Conservation (phyloP, 2,888 invertebrate genomes). For the Scaptomyza reducta region DNA sequence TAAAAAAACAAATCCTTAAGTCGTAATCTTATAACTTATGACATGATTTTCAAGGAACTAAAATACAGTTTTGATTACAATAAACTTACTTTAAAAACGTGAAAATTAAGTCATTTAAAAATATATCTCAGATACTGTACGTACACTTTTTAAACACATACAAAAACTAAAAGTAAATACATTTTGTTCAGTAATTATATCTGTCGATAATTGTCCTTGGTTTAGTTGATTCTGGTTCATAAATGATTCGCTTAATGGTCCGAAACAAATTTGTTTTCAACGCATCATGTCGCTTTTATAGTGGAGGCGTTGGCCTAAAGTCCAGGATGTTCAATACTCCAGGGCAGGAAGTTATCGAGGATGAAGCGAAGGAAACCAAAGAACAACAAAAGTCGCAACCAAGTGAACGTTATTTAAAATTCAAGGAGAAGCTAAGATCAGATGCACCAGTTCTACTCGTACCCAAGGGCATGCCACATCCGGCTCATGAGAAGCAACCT, state of each 20-base stretch:
- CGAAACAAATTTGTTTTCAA: neutral
- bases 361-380: neutral
- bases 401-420: conserved; percentile 87
- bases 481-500: conserved; percentile 91
- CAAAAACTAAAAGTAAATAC: too few species aligned
- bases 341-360: neutral
- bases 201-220: too few species aligned
- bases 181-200: too few species aligned
- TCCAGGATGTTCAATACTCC: accelerated
- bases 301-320: neutral
- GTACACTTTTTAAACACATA: too few species aligned
- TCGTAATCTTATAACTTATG: too few species aligned
- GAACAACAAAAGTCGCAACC: conserved; percentile 38
- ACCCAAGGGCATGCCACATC: conserved; percentile 89
- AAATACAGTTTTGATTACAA: too few species aligned
- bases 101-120: too few species aligned
- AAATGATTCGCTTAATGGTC: conserved; percentile 10
- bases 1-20: too few species aligned
- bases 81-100: too few species aligned
- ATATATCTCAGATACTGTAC: too few species aligned
- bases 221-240: neutral
- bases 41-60: too few species aligned
- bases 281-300: neutral
- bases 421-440: conserved; percentile 89
- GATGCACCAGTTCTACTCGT: conserved; percentile 88